phyloP scores from a whole-genome alignment of 2,113 vertebrate species.

The Seriola rivoliana region DNA sequence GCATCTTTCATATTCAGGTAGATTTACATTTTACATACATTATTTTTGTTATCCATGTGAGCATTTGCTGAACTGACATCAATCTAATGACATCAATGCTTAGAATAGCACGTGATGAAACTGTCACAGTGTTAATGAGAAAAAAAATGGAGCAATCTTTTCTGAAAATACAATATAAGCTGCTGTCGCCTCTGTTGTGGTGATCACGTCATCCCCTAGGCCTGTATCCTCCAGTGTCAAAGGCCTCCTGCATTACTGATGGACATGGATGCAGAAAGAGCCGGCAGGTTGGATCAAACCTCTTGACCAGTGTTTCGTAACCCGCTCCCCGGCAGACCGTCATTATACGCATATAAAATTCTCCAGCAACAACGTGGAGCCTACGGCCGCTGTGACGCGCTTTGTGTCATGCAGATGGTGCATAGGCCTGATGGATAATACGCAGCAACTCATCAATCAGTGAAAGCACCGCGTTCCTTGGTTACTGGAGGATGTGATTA shows the following conservation, averaged over 20 bases:
- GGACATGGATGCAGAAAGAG: slow-evolving; percentile 9
- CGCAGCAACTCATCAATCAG: slow-evolving; percentile 71
- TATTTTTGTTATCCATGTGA: background rate
- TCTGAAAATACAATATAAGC: background rate
- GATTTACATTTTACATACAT: slow-evolving; percentile 8
- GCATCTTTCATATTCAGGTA: background rate
- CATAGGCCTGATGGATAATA: slow-evolving; percentile 74
- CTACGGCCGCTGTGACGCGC: slow-evolving; percentile 60
- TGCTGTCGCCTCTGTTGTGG: slow-evolving; percentile 38
- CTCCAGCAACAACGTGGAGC: slow-evolving; percentile 57
- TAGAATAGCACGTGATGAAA: background rate
- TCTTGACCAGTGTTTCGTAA: slow-evolving; percentile 64
- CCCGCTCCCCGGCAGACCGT: slow-evolving; percentile 37
- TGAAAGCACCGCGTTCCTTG: slow-evolving; percentile 25
- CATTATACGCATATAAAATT: slow-evolving; percentile 26
- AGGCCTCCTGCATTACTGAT: slow-evolving; percentile 52
- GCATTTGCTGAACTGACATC: background rate
- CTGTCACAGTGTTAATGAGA: background rate
- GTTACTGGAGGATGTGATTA: slow-evolving; percentile 46
- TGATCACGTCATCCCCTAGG: slow-evolving; percentile 67
- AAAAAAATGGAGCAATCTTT: background rate
- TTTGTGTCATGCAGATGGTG: slow-evolving; percentile 64
- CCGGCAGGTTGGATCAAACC: slow-evolving; percentile 27
- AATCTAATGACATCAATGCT: background rate
- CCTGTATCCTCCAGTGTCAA: slow-evolving; percentile 60